Evolutionary conservation across 2,888 invertebrate genomes (phyloP), one percentile per base, ranked within the genome.

Genomic region (Dolichopus griseipennis): DNA sequence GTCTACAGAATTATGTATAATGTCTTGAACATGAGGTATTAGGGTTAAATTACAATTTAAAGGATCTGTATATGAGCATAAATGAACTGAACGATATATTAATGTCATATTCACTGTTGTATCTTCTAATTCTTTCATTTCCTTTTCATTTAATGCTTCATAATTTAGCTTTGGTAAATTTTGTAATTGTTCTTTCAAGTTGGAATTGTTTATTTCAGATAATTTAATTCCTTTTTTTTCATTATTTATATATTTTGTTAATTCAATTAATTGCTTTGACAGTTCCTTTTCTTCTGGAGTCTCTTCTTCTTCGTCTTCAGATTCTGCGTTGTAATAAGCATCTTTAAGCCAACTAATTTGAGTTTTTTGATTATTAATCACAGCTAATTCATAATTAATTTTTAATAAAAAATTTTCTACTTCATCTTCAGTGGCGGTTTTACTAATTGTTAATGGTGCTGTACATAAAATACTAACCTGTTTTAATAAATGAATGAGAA

Each of bases 61-160:
- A 0, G 77, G 75, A 70, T 90, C 83, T 33, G 84, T 84, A 74
- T 81, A 91, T 6, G 86, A 86, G 75, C 92, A 92, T n/a, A 93
- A 85, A 76, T 88, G 88, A 0, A 90, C 86, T 2, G 86, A 91
- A 0, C 88, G 87, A 76, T 91, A 92, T 71, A 88, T 88, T 0
- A 87, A 84, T 75, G 88, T 85, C 92, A 93, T 92, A 18, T 88
- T 86, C 0, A 87, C 86, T 1, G 88, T 84, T 0, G 86, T 83
- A 72, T 85, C 84, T 75, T 87, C 86, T 62, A 88, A 81, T 67
- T 83, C 80, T 69, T 83, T 83, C 74, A 84, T 84, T 74, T 88
- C 86, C 27, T 86, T 85, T 69, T 87, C 86, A 0, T 89, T 84
- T 18, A 95, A 80, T 0, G 90, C 90, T 0, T 90, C 85, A 0